These are phyloP conservation scores for Epinotia demarniana DNA, from an alignment of 2,888 invertebrate species.

Conservation along the genomic window DNA sequence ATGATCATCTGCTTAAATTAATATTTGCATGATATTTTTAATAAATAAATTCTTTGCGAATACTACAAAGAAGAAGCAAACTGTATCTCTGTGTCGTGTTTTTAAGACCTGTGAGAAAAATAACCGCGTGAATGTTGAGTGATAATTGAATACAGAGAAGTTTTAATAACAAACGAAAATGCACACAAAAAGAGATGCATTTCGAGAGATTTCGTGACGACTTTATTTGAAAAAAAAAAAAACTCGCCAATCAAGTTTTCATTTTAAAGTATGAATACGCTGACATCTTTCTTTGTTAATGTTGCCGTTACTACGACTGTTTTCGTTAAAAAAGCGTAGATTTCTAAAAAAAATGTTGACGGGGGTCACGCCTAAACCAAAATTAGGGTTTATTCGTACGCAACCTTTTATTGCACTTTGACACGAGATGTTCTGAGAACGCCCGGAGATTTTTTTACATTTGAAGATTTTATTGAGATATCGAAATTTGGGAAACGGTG, in stretches of 20 bases:
- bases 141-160: constrained; percentile 62
- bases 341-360: constrained; percentile 78
- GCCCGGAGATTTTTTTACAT: constrained; percentile 68
- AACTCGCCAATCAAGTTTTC: constrained; percentile 82
- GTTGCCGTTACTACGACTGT: constrained; percentile 73
- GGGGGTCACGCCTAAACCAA: constrained; percentile 82
- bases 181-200: constrained; percentile 68
- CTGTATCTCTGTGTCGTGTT: constrained; percentile 8
- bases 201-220: constrained; percentile 72
- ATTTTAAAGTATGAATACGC: constrained; percentile 75
- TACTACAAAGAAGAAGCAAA: constrained; percentile 15
- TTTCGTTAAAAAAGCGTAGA: constrained; percentile 76
- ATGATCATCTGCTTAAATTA: constrained; percentile 37
- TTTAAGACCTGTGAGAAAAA: constrained; percentile 73
- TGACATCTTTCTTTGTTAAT: constrained; percentile 74
- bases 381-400: constrained; percentile 79
- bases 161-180: constrained; percentile 60
- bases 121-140: constrained; percentile 60
- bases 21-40: constrained; percentile 42
- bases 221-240: constrained; percentile 65
- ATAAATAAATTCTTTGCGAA: constrained; percentile 26
- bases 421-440: constrained; percentile 78
- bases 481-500: constrained; percentile 73
- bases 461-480: constrained; percentile 78
- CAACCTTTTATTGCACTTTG: constrained; percentile 82